Percentiles rank a stretch among this genome's conserved stretches.
Evolutionary conservation across 2,113 vertebrate species (phyloP).

Genomic region (Tringa solitaria): DNA sequence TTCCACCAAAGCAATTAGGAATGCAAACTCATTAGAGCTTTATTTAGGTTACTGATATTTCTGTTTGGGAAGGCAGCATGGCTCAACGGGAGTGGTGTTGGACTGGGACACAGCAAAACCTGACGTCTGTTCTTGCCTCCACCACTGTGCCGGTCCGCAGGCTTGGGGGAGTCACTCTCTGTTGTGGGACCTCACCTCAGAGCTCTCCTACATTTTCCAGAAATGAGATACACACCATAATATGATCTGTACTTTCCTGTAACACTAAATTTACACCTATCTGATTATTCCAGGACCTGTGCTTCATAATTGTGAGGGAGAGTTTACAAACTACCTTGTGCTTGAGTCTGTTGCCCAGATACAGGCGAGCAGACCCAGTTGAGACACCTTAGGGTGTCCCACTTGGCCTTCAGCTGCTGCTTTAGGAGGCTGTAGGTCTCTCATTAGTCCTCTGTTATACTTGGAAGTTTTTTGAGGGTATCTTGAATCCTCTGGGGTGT

Average conservation of each 20-base stretch:
- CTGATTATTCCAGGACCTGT: background rate
- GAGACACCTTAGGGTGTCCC: background rate
- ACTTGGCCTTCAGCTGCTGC: background rate
- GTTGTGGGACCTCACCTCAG: background rate
- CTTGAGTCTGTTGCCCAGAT: rapidly evolving
- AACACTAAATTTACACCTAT: background rate
- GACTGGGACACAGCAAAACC: background rate
- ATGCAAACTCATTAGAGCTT: background rate
- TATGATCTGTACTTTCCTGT: rapidly evolving
- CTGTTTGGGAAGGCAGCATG: background rate
- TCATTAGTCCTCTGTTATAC: background rate
- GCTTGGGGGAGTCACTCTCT: too few relatives aligned
- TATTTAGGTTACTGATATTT: background rate
- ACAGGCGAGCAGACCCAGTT: background rate
- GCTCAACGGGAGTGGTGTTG: background rate
- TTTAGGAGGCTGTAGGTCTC: background rate
- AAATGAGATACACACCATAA: rapidly evolving
- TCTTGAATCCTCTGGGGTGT: background rate
- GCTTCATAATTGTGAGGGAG: background rate
- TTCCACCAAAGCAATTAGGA: background rate
- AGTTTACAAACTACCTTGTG: background rate
- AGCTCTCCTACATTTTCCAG: background rate
- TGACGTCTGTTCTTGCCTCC: background rate
- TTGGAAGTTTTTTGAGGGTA: background rate
- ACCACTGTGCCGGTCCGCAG: rapidly evolving